These are phyloP conservation scores for Zophobas morio DNA, from an alignment of 1,140 invertebrate species.

Conservation along the genomic window DNA sequence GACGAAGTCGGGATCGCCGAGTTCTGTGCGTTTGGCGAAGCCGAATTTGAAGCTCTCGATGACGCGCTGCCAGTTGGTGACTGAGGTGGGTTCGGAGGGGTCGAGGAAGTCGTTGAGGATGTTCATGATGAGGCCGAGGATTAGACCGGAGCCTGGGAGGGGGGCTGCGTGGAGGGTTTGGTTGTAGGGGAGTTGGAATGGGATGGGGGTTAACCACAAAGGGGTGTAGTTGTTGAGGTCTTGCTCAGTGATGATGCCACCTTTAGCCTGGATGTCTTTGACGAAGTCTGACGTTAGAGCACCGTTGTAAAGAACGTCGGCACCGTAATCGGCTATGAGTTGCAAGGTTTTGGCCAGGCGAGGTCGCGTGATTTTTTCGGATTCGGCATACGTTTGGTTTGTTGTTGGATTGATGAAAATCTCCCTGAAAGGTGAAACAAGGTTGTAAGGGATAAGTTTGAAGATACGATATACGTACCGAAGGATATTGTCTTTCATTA, in stretches of 20 bases:
- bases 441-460: too few relatives aligned
- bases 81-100: constrained; percentile 58
- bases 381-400: constrained; percentile 74
- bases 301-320: constrained; percentile 78
- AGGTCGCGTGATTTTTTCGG: constrained; percentile 79
- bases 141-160: constrained; percentile 86
- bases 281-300: constrained; percentile 76
- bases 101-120: constrained; percentile 79
- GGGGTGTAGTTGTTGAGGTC: constrained; percentile 76
- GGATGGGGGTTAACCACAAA: constrained; percentile 74
- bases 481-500: not conserved
- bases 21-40: constrained; percentile 88
- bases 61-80: constrained; percentile 80
- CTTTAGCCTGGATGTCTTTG: constrained; percentile 77
- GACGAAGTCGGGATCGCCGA: constrained; percentile 87
- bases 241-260: constrained; percentile 81
- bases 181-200: constrained; percentile 70
- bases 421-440: constrained; percentile 68
- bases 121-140: constrained; percentile 88
- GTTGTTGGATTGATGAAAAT: constrained; percentile 79
- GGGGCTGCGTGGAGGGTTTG: constrained; percentile 81
- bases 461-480: not conserved
- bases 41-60: constrained; percentile 95
- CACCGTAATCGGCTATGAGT: constrained; percentile 78
- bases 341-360: constrained; percentile 82